Base-by-base conservation (phyloP, 2,888 invertebrate species). In the Tridacna gigas region DNA sequence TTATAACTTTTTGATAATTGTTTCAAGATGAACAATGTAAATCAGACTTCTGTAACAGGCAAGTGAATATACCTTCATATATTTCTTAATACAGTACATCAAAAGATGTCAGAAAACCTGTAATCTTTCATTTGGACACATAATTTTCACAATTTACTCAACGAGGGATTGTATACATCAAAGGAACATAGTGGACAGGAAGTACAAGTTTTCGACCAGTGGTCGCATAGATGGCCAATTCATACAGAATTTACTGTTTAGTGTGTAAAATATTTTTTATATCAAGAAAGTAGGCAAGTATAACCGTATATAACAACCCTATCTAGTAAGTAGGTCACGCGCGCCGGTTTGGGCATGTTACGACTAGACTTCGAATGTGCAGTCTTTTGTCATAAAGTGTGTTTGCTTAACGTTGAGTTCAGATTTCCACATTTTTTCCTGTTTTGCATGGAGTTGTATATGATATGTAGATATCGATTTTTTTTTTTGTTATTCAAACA, bases 221-320 rank as follows among this genome's bases (percentile, higher is more conserved):
- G 48, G 71, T 47, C 37, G 37, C 37, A 37, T 37, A n/a, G 37
- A 37, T 7, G 37, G 37, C 37, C 37, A 37, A 37, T 37, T 26
- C 2, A 51, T 25, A 48, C 48, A 71, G 11, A 25, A 66, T 3
- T 67, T 20, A 37, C 22, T 20, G 67, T 67, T 37, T 26, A 26
- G 22, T 25, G 71, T 71, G 71, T 71, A 22, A 51, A 71, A 51
- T 22, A 71, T 71, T 71, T n/a, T 51, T 51, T 51, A 47, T 45
- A 71, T 22, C 20, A 51, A 37, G n/a, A 37, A 37, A 37, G 37
- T 71, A 71, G 71, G 71, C 71, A 71, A 71, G 71, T 71, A 71
- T 71, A 25, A 71, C 25, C 47, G 71, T 71, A 71, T 71, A 51
- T 26, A 51, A 25, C 51, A 71, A 71, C 71, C 71, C 71, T 51